Evolutionary conservation across 2,888 invertebrate genomes (phyloP).

Genomic region (Pammene aurita): DNA sequence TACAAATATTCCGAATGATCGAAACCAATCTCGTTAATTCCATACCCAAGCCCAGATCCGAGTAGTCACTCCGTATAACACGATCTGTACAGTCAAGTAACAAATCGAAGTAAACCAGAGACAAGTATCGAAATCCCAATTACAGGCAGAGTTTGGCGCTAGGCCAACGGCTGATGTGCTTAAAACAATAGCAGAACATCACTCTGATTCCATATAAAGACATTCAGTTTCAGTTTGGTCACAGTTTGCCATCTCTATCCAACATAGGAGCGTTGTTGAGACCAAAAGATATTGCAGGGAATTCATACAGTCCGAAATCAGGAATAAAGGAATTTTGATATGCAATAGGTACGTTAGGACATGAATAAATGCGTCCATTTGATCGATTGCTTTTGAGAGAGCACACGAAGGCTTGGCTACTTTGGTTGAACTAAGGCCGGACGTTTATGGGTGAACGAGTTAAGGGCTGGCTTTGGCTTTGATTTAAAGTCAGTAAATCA

Average conservation of each 20-base stretch:
- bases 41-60: conserved; percentile 9
- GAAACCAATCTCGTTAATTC: conserved; percentile 23
- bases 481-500: conserved; percentile 6
- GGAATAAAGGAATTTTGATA: conserved; percentile 1
- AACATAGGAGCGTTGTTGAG: conserved; percentile 1
- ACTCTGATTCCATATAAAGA: conserved; percentile 14
- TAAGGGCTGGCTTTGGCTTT: conserved; percentile 23
- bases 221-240: neutral
- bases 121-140: conserved; percentile 43
- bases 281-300: neutral
- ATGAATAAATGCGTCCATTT: conserved; percentile 42
- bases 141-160: conserved; percentile 40
- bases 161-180: conserved; percentile 34
- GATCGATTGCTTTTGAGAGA: conserved; percentile 41
- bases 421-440: conserved; percentile 35
- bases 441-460: conserved; percentile 34
- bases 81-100: conserved; percentile 29
- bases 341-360: conserved; percentile 31
- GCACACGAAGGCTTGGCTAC: conserved; percentile 35
- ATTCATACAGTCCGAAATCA: neutral
- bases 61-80: conserved; percentile 32
- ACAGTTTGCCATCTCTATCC: conserved; percentile 1
- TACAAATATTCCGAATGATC: conserved; percentile 8
- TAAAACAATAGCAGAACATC: conserved; percentile 37
- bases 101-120: conserved; percentile 41